phyloP scores from a whole-genome alignment of 92 coral and sea anemone genomes.

The Muricea muricata region DNA sequence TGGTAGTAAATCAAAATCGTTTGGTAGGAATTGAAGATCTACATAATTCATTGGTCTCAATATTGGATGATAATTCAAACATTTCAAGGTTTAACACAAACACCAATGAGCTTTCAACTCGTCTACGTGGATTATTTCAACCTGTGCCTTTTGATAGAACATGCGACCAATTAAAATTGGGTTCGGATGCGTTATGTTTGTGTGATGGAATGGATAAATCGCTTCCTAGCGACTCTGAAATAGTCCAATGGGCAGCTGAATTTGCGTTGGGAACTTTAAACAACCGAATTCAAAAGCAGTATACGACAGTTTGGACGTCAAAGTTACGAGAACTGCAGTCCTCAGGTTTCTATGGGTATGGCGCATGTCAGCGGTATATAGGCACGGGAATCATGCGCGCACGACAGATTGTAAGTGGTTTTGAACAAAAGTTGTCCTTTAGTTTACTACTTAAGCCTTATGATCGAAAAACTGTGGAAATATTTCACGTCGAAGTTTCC shows the following conservation, averaged over 20 bases:
- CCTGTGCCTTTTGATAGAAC: slow-evolving; percentile 82
- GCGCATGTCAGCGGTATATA: slow-evolving; percentile 86
- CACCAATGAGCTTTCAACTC: not conserved
- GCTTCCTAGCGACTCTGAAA: slow-evolving; percentile 65
- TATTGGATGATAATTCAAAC: not conserved
- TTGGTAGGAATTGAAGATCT: slow-evolving; percentile 75
- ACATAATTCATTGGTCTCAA: slow-evolving; percentile 66
- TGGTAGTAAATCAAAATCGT: slow-evolving; percentile 80
- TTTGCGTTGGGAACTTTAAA: slow-evolving; percentile 86
- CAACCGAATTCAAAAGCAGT: slow-evolving; percentile 80
- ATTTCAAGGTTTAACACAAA: not conserved
- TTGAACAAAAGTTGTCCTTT: slow-evolving; percentile 31
- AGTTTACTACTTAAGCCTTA: slow-evolving; percentile 69
- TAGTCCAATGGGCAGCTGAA: slow-evolving; percentile 85
- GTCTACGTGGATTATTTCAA: slow-evolving; percentile 67
- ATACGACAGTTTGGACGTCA: slow-evolving; percentile 29
- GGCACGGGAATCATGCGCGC: slow-evolving; percentile 79
- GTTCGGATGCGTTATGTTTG: slow-evolving; percentile 79
- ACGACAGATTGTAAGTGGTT: slow-evolving; percentile 71
- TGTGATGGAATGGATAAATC: slow-evolving; percentile 87
- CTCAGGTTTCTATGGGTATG: slow-evolving; percentile 63
- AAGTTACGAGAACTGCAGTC: not conserved
- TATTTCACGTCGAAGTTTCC: slow-evolving; percentile 82
- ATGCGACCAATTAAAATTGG: slow-evolving; percentile 76
- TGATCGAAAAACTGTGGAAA: slow-evolving; percentile 65